Evolutionary conservation across 2,888 invertebrate species (phyloP).

Genomic region (Noctua janthina): DNA sequence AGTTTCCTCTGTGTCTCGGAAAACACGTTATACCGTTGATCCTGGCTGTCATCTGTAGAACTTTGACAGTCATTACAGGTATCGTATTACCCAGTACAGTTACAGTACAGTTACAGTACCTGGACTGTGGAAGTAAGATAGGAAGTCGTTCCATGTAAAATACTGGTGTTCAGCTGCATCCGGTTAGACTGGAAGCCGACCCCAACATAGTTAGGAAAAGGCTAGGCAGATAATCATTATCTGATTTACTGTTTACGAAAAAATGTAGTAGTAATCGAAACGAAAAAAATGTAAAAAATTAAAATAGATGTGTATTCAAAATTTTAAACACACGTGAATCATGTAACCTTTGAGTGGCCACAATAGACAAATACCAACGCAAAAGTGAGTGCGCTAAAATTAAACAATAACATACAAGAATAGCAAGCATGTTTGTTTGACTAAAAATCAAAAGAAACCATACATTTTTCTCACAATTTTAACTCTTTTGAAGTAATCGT

Average conservation of each 20-base stretch:
- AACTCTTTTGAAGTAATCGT: conserved; percentile 7
- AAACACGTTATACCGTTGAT: too few species aligned
- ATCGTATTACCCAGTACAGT: too few species aligned
- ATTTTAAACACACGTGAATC: conserved; percentile 21
- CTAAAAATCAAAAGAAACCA: conserved; percentile 11
- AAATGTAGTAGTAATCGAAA: background rate
- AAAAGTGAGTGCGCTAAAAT: conserved; percentile 27
- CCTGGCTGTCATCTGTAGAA: too few species aligned
- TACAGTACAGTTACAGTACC: too few species aligned
- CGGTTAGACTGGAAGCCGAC: too few species aligned
- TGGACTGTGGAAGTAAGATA: too few species aligned
- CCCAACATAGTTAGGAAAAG: background rate
- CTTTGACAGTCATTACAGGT: too few species aligned
- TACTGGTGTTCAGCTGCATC: too few species aligned
- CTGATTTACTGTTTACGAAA: background rate
- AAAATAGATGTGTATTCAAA: background rate
- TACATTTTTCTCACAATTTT: background rate
- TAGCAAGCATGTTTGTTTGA: conserved; percentile 25
- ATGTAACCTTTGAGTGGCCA: conserved; percentile 6
- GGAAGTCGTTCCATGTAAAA: too few species aligned
- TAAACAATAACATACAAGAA: conserved; percentile 39
- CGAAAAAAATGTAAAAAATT: background rate
- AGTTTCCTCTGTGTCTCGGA: too few species aligned
- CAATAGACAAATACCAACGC: conserved; percentile 46
- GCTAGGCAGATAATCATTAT: background rate